A percentile compares a stretch with the other conserved stretches of the same genome.
phyloP scores from a whole-genome alignment of 2,113 vertebrate genomes.

The Nothobranchius kuhntae region DNA sequence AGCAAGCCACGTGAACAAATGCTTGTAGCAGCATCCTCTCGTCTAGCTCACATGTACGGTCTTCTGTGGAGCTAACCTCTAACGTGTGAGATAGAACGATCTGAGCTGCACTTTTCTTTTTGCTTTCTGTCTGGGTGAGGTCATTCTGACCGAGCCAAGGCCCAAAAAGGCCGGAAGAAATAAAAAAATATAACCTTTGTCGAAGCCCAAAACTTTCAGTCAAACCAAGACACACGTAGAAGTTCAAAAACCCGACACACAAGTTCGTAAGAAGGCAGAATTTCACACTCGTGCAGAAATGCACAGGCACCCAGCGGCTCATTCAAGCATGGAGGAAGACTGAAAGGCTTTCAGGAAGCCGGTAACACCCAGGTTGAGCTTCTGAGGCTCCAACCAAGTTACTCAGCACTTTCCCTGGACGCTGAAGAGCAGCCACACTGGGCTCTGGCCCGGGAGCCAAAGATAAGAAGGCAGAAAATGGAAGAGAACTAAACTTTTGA shows the following conservation, averaged over 20 bases:
- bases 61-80: background rate
- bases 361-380: conserved; percentile 56
- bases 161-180: too few species aligned
- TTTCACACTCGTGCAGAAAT: conserved; percentile 32
- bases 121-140: conserved; percentile 5
- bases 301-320: conserved; percentile 32
- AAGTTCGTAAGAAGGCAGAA: conserved; percentile 32
- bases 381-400: conserved; percentile 48
- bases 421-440: conserved; percentile 48
- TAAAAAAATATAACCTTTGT: too few species aligned
- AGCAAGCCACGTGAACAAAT: conserved; percentile 20
- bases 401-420: conserved; percentile 60
- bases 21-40: conserved; percentile 11
- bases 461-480: conserved; percentile 25
- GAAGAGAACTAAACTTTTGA: conserved; percentile 48
- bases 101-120: too few species aligned
- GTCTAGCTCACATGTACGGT: background rate
- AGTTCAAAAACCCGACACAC: conserved; percentile 19
- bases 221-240: conserved; percentile 17
- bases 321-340: conserved; percentile 49
- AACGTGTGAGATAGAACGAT: too few species aligned
- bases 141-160: conserved; percentile 16
- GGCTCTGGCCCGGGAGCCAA: conserved; percentile 43
- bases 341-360: conserved; percentile 58
- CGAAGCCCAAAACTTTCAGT: too few species aligned